Conservation (phyloP, 2,888 invertebrate species). For the Cynaeus angustus region DNA sequence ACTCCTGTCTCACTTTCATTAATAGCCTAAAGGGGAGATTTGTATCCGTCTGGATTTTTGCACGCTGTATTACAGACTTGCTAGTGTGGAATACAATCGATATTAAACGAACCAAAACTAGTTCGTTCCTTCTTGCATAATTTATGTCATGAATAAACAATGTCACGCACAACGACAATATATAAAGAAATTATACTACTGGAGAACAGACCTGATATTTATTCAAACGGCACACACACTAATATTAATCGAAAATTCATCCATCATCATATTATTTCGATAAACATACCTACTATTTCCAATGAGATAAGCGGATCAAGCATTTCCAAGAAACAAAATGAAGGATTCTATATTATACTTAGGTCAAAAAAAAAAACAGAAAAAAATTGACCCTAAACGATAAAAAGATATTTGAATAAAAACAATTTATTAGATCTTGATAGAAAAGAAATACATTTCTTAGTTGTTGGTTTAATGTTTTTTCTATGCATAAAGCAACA, state of each 20-base stretch:
- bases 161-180: constrained; percentile 47
- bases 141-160: constrained; percentile 51
- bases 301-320: constrained; percentile 3
- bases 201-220: constrained; percentile 38
- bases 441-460: too few species aligned
- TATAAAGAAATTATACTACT: constrained; percentile 40
- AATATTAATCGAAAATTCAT: constrained; percentile 38
- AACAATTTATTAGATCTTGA: too few species aligned
- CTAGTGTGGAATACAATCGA: constrained; percentile 41
- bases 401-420: too few species aligned
- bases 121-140: constrained; percentile 49
- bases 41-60: constrained; percentile 46
- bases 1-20: constrained; percentile 40
- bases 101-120: constrained; percentile 47
- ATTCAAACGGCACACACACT: constrained; percentile 32
- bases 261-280: constrained; percentile 20
- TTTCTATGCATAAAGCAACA: too few species aligned
- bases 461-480: too few species aligned
- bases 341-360: too few species aligned
- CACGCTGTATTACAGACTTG: constrained; percentile 27
- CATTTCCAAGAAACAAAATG: neutral
- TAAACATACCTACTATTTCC: constrained; percentile 23
- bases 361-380: too few species aligned
- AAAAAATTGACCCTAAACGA: too few species aligned
- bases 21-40: constrained; percentile 39